Evolutionary conservation across 2,888 invertebrate species (phyloP).

Genomic region (Pseudoips prasinana): DNA sequence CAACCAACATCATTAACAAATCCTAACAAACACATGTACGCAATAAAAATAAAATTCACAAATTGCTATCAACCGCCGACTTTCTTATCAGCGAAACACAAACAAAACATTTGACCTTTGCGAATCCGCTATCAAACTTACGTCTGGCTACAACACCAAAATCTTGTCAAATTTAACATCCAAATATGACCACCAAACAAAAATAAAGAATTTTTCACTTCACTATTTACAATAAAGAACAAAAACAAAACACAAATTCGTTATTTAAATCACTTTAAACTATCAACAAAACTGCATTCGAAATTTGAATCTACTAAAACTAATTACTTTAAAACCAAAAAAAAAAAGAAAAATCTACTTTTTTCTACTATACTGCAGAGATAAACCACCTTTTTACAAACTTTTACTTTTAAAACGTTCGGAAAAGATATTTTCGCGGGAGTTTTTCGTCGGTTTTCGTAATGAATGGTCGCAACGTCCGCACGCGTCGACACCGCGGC

Average conservation of each 20-base stretch:
- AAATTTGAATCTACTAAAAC: conserved; percentile 5
- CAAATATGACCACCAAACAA: conserved; percentile 30
- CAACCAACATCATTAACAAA: too few relatives aligned
- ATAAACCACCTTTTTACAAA: not conserved
- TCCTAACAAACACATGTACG: too few relatives aligned
- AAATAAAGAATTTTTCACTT: conserved; percentile 13
- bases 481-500: conserved; percentile 36
- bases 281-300: conserved; percentile 8
- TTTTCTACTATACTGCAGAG: not conserved
- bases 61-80: conserved; percentile 21
- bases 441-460: not conserved
- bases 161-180: conserved; percentile 16
- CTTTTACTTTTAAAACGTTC: too few relatives aligned
- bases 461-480: conserved; percentile 28
- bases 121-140: conserved; percentile 12
- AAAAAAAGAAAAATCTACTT: not conserved
- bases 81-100: conserved; percentile 23
- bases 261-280: conserved; percentile 12
- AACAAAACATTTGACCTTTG: conserved; percentile 6
- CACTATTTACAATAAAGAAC: conserved; percentile 12
- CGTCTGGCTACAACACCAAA: not conserved
- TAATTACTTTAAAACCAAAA: not conserved
- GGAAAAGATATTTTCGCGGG: not conserved
- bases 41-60: conserved; percentile 10
- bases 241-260: conserved; percentile 4